Conservation (phyloP, 2,888 invertebrate genomes). For the Leptinotarsa haldemani region DNA sequence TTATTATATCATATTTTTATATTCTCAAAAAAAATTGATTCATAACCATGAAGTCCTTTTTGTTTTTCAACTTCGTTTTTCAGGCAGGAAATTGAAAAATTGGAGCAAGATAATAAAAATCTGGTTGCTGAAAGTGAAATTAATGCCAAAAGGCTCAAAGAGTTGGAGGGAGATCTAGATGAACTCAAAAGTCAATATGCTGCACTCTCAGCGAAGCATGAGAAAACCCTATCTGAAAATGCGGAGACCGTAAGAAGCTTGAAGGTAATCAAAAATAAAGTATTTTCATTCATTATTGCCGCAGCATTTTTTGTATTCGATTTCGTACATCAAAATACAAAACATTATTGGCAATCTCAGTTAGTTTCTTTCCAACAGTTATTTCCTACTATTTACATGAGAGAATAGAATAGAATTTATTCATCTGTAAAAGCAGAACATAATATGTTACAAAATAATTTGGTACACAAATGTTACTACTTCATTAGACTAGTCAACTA, state of each 20-base stretch:
- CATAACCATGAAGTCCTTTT: background rate
- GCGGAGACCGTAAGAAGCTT: conserved; percentile 63
- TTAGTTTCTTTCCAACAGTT: too few species aligned
- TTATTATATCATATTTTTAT: too few species aligned
- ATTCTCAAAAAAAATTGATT: too few species aligned
- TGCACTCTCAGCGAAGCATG: conserved; percentile 65
- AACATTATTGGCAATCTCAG: too few species aligned
- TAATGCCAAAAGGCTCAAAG: conserved; percentile 46
- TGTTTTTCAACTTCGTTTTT: conserved; percentile 1
- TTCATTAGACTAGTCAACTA: too few species aligned
- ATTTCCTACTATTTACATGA: too few species aligned
- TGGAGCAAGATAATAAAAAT: conserved; percentile 50
- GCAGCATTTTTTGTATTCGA: too few species aligned
- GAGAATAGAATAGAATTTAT: too few species aligned
- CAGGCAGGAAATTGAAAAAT: conserved; percentile 45
- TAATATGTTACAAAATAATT: too few species aligned
- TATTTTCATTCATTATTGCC: conserved; percentile 4
- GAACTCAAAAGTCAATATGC: conserved; percentile 65
- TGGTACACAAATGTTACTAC: too few species aligned
- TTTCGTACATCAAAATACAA: too few species aligned
- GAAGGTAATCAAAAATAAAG: conserved; percentile 56
- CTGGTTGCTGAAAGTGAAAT: conserved; percentile 49
- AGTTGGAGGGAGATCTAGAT: conserved; percentile 60
- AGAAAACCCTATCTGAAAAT: conserved; percentile 61
- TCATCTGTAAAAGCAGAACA: too few species aligned